Conservation (phyloP, 1,140 invertebrate species). For the Trypoxylus dichotomus region DNA sequence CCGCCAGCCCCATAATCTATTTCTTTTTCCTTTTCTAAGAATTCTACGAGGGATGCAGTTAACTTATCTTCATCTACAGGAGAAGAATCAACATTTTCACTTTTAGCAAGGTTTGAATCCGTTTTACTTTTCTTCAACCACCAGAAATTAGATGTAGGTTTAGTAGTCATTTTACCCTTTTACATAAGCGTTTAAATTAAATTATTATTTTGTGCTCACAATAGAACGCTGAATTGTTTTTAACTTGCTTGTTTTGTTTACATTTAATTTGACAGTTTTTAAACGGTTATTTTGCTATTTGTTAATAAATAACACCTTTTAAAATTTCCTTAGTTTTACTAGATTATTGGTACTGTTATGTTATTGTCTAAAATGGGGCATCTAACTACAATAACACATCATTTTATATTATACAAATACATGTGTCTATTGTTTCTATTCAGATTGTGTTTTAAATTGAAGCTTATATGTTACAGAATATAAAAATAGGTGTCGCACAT, state of each 20-base stretch:
- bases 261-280: constrained; percentile 2
- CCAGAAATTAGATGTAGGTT: constrained; percentile 41
- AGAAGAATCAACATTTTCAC: constrained; percentile 14
- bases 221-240: neutral
- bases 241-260: neutral
- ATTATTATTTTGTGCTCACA: neutral
- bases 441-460: too few relatives aligned
- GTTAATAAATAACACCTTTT: too few relatives aligned
- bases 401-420: too few relatives aligned
- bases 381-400: too few relatives aligned
- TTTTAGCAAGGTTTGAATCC: constrained; percentile 32
- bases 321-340: too few relatives aligned
- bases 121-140: constrained; percentile 45
- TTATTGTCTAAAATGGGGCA: too few relatives aligned
- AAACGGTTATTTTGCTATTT: too few relatives aligned
- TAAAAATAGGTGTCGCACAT: too few relatives aligned
- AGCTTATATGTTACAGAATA: too few relatives aligned
- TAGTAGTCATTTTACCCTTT: neutral
- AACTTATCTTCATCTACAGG: constrained; percentile 38
- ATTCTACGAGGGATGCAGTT: constrained; percentile 46
- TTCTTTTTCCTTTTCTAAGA: constrained; percentile 47
- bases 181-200: neutral
- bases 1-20: constrained; percentile 33
- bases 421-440: too few relatives aligned
- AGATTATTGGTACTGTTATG: too few relatives aligned